Conservation (phyloP, 2,888 invertebrate species). For the Drosophila quasianomalipes region DNA sequence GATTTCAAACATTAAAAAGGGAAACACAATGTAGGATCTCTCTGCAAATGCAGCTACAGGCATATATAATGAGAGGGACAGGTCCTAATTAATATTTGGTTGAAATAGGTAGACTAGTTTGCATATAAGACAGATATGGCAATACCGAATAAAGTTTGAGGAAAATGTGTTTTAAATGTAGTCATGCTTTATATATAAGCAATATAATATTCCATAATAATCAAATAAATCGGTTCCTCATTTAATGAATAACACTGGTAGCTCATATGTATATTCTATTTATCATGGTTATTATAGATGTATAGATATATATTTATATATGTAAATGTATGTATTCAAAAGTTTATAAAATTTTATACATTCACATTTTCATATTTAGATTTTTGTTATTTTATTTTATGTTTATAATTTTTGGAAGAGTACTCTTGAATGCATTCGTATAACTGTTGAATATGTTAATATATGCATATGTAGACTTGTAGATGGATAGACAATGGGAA, state of each 20-base stretch:
- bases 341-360: constrained; percentile 19
- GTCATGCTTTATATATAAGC: constrained; percentile 2
- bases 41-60: constrained; percentile 2
- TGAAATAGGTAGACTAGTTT: constrained; percentile 7
- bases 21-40: not conserved
- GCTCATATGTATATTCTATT: constrained; percentile 8
- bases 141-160: not conserved
- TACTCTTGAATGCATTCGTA: constrained; percentile 22
- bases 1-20: not conserved
- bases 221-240: constrained; percentile 2
- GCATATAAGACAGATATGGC: constrained; percentile 8
- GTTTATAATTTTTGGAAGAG: constrained; percentile 22
- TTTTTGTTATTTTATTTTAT: constrained; percentile 24
- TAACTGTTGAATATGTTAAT: constrained; percentile 23
- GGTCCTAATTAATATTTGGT: constrained; percentile 4
- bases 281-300: not conserved
- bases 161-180: not conserved
- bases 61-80: constrained; percentile 7
- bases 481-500: constrained; percentile 54
- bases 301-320: not conserved
- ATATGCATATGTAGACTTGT: constrained; percentile 16
- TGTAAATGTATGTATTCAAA: constrained; percentile 6
- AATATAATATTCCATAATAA: not conserved
- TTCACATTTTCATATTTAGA: constrained; percentile 2
- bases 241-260: not conserved